phyloP scores from a whole-genome alignment of 1,140 invertebrate species.

The Scaptodrosophila lebanonensis region DNA sequence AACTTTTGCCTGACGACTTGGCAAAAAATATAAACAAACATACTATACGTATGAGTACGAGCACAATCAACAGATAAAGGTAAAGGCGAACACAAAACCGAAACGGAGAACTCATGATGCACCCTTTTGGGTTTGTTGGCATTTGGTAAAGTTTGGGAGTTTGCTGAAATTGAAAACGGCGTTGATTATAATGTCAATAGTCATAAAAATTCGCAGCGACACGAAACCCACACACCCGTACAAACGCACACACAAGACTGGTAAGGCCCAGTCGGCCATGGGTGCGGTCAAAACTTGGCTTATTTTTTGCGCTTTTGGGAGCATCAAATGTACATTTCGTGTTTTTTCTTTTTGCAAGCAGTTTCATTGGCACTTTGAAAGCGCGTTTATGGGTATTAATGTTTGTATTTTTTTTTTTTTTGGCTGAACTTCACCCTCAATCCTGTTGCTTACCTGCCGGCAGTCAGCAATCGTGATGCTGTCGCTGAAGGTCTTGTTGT shows the following conservation, averaged over 20 bases:
- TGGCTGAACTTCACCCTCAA: background rate
- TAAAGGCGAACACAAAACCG: constrained; percentile 53
- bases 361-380: background rate
- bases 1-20: constrained; percentile 47
- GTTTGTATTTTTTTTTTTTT: constrained; percentile 16
- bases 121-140: constrained; percentile 29
- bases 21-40: too few relatives aligned
- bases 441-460: constrained; percentile 12
- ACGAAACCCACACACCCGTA: constrained; percentile 28
- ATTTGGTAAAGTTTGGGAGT: constrained; percentile 17
- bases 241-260: constrained; percentile 6
- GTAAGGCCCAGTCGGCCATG: too few relatives aligned
- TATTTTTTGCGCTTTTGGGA: constrained; percentile 39
- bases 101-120: constrained; percentile 28
- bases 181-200: constrained; percentile 74
- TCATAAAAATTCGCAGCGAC: constrained; percentile 51
- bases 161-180: constrained; percentile 70
- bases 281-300: constrained; percentile 65
- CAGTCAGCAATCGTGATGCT: constrained; percentile 3
- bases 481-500: constrained; percentile 6
- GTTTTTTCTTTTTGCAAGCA: constrained; percentile 58
- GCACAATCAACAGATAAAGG: constrained; percentile 48
- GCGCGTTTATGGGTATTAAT: constrained; percentile 68
- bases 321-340: constrained; percentile 63
- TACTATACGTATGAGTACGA: too few relatives aligned